Conservation (phyloP, 2,797 vertebrate species). For the Uromys caudimaculatus region DNA sequence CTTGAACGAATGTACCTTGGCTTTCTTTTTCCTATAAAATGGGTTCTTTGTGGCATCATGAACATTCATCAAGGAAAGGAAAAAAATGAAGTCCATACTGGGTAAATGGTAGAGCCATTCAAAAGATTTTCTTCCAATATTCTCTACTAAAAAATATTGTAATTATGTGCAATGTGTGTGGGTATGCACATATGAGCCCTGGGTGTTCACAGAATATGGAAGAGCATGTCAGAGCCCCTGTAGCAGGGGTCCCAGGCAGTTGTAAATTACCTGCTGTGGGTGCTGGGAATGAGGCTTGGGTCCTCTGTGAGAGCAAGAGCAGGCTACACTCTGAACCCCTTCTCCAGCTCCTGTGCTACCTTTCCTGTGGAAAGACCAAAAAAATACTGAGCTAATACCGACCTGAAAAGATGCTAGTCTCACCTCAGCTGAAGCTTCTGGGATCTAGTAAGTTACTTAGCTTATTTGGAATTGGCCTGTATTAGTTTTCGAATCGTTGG, state of each 20-base stretch:
- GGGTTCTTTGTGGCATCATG: not conserved
- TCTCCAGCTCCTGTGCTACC: not conserved
- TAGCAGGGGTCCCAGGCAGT: too few species aligned
- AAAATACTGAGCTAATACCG: not conserved
- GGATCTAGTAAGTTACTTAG: not conserved
- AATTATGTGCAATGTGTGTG: not conserved
- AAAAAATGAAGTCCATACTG: not conserved
- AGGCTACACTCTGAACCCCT: too few species aligned
- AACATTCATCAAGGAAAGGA: not conserved
- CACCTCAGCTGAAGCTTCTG: not conserved
- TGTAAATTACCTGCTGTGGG: not conserved
- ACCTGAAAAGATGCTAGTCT: not conserved
- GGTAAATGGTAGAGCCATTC: not conserved
- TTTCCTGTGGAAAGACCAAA: not conserved
- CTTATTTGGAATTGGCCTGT: not conserved
- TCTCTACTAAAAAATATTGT: not conserved
- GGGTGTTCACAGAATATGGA: not conserved
- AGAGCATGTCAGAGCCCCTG: not conserved
- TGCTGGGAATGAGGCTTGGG: not conserved
- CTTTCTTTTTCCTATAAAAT: not conserved
- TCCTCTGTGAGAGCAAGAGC: not conserved
- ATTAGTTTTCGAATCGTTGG: not conserved
- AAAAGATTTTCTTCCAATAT: not conserved
- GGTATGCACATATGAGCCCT: accelerated
- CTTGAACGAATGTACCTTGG: not conserved